phyloP scores from a whole-genome alignment of 2,888 invertebrate species.

The Parnassius apollo region DNA sequence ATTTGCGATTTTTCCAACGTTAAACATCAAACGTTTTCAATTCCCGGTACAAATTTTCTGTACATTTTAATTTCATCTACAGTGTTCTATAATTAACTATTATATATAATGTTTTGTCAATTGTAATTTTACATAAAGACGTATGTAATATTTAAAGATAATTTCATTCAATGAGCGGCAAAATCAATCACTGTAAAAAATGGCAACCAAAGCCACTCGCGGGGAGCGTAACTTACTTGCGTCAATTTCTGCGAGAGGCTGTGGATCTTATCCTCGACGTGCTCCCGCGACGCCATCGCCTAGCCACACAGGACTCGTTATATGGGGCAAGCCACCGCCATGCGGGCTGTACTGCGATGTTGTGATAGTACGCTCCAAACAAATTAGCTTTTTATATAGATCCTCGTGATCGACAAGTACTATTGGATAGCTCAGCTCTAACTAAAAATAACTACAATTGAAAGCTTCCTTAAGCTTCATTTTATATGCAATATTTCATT shows the following conservation, averaged over 20 bases:
- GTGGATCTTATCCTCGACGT: constrained; percentile 88
- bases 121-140: background rate
- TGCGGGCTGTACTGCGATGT: constrained; percentile 58
- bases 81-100: no score
- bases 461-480: no score
- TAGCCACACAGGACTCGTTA: constrained; percentile 79
- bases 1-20: no score
- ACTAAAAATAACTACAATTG: no score
- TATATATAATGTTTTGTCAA: background rate
- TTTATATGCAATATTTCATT: no score
- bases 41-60: no score
- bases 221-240: constrained; percentile 83
- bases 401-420: background rate
- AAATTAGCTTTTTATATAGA: background rate
- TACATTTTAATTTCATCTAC: no score
- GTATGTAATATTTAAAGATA: constrained; percentile 11
- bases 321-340: constrained; percentile 65
- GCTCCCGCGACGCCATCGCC: constrained; percentile 87
- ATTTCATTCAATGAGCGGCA: background rate
- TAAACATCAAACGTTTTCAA: no score
- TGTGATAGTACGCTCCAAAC: constrained; percentile 56
- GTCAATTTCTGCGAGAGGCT: constrained; percentile 86
- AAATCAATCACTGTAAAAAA: constrained; percentile 2
- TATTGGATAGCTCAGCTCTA: background rate
- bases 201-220: constrained; percentile 47